Percentiles rank a stretch among this genome's conserved stretches.
Evolutionary conservation across 2,888 invertebrate species (phyloP).

Genomic region (Hyalella azteca): DNA sequence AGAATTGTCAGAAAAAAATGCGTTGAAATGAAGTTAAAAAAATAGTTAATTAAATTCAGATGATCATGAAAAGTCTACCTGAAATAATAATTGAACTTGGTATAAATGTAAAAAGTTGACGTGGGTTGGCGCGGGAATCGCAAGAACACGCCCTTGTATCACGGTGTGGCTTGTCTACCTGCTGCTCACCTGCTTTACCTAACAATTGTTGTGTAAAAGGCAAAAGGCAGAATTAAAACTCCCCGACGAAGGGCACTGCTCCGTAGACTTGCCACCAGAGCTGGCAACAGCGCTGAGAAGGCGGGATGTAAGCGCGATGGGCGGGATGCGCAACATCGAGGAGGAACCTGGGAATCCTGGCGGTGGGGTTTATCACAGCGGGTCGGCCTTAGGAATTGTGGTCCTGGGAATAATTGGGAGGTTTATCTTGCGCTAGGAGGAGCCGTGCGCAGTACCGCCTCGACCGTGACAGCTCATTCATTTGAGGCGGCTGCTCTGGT

Average conservation of each 20-base stretch:
- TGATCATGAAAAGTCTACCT: too few species aligned
- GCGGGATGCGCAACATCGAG: neutral
- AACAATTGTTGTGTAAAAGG: slow-evolving; percentile 41
- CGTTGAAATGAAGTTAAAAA: too few species aligned
- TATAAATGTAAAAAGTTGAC: too few species aligned
- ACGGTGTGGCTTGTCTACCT: slow-evolving; percentile 33
- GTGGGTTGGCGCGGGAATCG: neutral
- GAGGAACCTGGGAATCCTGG: slow-evolving; percentile 32
- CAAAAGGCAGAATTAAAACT: slow-evolving; percentile 39
- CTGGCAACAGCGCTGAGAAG: slow-evolving; percentile 35
- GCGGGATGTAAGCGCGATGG: neutral
- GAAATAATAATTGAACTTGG: too few species aligned
- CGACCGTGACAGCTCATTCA: slow-evolving; percentile 59
- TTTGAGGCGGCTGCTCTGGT: slow-evolving; percentile 58
- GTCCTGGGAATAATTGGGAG: slow-evolving; percentile 39
- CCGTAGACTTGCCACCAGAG: slow-evolving; percentile 25
- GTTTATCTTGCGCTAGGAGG: slow-evolving; percentile 43
- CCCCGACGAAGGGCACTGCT: slow-evolving; percentile 20
- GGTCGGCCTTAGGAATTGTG: slow-evolving; percentile 47
- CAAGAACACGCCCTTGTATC: slow-evolving; percentile 29
- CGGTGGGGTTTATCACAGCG: slow-evolving; percentile 41
- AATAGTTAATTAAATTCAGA: too few species aligned
- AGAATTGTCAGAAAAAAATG: too few species aligned
- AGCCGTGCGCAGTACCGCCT: slow-evolving; percentile 44
- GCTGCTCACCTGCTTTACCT: slow-evolving; percentile 41